Base-by-base conservation (phyloP, 2,113 vertebrate genomes). In the Bujurquina vittata region DNA sequence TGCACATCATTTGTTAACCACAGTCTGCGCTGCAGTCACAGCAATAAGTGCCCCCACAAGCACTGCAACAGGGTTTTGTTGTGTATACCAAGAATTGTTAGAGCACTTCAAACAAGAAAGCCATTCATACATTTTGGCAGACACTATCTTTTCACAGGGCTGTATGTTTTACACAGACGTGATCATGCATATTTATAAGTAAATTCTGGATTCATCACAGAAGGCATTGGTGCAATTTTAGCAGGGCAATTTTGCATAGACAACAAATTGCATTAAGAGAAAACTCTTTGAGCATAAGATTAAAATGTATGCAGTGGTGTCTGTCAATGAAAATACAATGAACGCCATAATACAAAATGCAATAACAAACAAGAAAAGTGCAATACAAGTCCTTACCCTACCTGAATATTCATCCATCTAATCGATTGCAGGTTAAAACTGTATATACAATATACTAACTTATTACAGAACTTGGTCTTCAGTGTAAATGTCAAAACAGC, bases 111-210 rank as follows among this genome's bases (percentile, higher is more conserved):
- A 81, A 73, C 75, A 73, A 73, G 56, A 73, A 65, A 73, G 20
- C n/a, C 10, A 29, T 59, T 88, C 22, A 84, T 67, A 83, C 43
- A 60, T 60, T 75, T 62, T 43, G n/a, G 57, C 43, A 62, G 69
- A 82, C 69, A 33, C 55, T 69, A 63, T 10, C 86, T 86, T 79
- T 62, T n/a, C 22, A 40, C 29, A 52, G 31, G 10, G 10, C 43
- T 37, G 29, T 26, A 62, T 57, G 37, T 80, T 84, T 59, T 17
- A 85, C 54, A 57, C 75, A 56, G 49, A 82, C 22, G 29, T 18
- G 23, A 20, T 76, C 57, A 56, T 88, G 37, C 72, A 84, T 89
- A 84, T 85, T 90, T 77, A 90, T 88, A 29, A 61, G 49, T 17
- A 20, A 49, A 86, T 84, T 89, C 67, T 73, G n/a, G 52, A 83